A percentile compares a stretch with the other conserved stretches of the same genome.
phyloP scores from a whole-genome alignment of 2,888 invertebrate genomes.

The Erynnis tages region DNA sequence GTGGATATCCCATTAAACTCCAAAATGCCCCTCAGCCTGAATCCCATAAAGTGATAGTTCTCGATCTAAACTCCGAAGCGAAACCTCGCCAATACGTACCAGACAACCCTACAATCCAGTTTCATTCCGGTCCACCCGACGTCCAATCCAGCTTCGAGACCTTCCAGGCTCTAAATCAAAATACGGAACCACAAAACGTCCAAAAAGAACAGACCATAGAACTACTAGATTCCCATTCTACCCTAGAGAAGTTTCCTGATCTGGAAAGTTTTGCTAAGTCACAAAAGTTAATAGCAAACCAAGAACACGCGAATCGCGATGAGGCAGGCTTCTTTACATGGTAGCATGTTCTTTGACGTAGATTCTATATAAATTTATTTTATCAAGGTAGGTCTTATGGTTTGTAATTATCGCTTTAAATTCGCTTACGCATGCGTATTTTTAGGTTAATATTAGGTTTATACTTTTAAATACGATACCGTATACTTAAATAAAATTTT shows the following conservation, averaged over 20 bases:
- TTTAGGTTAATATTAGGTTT: too few species aligned
- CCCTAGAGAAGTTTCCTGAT: conserved; percentile 16
- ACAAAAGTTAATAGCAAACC: conserved; percentile 3
- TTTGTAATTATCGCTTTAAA: too few species aligned
- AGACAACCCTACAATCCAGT: conserved; percentile 15
- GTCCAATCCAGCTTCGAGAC: conserved; percentile 8
- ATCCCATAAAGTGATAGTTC: conserved; percentile 32
- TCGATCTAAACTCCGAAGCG: conserved; percentile 26
- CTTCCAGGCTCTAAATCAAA: neutral
- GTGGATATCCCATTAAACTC: conserved; percentile 34
- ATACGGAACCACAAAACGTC: neutral
- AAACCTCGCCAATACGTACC: conserved; percentile 9
- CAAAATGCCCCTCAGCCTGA: conserved; percentile 34
- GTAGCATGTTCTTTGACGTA: too few species aligned
- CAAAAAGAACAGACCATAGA: conserved; percentile 5
- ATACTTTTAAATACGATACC: too few species aligned
- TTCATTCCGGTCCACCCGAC: conserved; percentile 11
- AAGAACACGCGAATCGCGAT: neutral
- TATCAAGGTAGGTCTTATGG: conserved; percentile 6
- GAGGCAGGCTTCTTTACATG: conserved; percentile 12
- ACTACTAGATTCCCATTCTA: conserved; percentile 8
- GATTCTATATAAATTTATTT: too few species aligned
- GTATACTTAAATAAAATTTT: too few species aligned
- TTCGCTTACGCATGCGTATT: too few species aligned
- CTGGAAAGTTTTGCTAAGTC: conserved; percentile 19